Evolutionary conservation across 1,140 invertebrate genomes (phyloP).

Genomic region (Drosophila sechellia): DNA sequence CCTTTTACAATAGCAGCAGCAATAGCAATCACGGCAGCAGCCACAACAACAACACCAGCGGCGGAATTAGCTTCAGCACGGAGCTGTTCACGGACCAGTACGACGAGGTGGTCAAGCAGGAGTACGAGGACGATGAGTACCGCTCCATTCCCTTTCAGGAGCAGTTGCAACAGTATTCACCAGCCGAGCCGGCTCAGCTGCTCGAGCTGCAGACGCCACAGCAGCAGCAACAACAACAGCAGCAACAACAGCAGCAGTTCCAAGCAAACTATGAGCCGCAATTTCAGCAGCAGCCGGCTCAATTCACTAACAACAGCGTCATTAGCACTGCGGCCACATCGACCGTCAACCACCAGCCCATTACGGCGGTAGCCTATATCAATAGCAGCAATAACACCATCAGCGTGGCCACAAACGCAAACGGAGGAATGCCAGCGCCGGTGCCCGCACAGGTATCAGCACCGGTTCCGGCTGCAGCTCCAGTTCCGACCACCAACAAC

Average conservation of each 20-base stretch:
- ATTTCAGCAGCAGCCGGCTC: constrained; percentile 20
- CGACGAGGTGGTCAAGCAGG: constrained; percentile 69
- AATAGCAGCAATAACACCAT: constrained; percentile 72
- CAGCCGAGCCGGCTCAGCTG: constrained; percentile 57
- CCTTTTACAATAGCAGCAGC: constrained; percentile 43
- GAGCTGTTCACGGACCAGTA: constrained; percentile 78
- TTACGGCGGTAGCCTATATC: constrained; percentile 68
- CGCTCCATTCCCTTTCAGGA: constrained; percentile 69
- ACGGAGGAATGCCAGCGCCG: constrained; percentile 30
- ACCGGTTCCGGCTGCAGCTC: not conserved
- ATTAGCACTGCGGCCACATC: constrained; percentile 26
- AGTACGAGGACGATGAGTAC: constrained; percentile 71
- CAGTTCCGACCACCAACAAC: constrained; percentile 10
- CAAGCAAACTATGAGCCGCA: constrained; percentile 33
- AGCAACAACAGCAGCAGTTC: constrained; percentile 39
- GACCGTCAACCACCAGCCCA: constrained; percentile 56
- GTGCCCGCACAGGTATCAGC: constrained; percentile 14
- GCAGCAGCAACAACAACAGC: constrained; percentile 64
- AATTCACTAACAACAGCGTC: constrained; percentile 31
- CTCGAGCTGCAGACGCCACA: constrained; percentile 69
- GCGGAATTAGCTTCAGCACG: constrained; percentile 60
- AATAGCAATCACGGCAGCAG: constrained; percentile 43
- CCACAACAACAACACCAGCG: constrained; percentile 53
- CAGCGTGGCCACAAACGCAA: constrained; percentile 65
- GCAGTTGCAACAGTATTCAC: constrained; percentile 72